Evolutionary conservation across 2,113 vertebrate species (phyloP).

Genomic region (Fregetta grallaria): DNA sequence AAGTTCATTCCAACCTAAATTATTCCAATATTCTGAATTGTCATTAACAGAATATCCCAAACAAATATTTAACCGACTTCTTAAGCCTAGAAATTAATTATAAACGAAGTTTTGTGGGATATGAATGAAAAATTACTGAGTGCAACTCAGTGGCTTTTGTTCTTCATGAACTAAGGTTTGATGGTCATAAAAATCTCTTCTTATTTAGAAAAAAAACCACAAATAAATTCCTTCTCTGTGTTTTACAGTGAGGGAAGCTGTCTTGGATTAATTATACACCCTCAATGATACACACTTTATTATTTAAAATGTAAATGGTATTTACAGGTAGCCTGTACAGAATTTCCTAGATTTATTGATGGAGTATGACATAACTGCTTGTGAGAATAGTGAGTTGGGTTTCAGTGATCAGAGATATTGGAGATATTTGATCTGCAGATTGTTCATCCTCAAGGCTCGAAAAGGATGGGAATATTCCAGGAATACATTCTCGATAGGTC

Average conservation of each 20-base stretch:
- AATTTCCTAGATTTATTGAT: not conserved
- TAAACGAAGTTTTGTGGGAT: not conserved
- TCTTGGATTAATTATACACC: not conserved
- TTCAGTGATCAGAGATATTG: not conserved
- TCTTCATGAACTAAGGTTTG: not conserved
- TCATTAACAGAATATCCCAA: not conserved
- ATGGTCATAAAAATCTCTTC: not conserved
- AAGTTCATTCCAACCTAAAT: not conserved
- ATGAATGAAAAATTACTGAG: not conserved
- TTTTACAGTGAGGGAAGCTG: not conserved
- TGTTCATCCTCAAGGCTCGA: not conserved
- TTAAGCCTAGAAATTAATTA: not conserved
- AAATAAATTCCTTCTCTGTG: not conserved
- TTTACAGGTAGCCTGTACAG: not conserved
- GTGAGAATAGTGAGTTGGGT: not conserved
- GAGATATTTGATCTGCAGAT: not conserved
- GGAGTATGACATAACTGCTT: not conserved
- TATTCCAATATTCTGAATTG: not conserved
- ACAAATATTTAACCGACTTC: not conserved
- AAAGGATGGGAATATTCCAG: not conserved
- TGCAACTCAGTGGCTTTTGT: not conserved
- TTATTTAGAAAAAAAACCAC: not conserved
- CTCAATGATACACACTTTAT: not conserved
- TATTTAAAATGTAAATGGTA: not conserved
- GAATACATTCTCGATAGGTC: not conserved